Percentiles rank a stretch among this genome's conserved stretches.
phyloP scores from a whole-genome alignment of 1,140 invertebrate genomes.

The Adelges cooleyi region DNA sequence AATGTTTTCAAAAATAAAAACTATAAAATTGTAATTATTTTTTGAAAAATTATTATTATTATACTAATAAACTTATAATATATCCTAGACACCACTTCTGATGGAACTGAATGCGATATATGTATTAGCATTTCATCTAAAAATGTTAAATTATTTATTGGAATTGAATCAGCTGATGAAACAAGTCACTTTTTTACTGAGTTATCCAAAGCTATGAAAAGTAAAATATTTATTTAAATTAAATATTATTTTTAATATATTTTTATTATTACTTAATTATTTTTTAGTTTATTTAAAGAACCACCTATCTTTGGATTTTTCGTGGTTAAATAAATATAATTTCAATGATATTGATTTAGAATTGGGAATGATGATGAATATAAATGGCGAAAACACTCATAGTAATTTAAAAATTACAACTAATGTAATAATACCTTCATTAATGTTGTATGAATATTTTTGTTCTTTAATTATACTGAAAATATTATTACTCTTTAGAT shows the following conservation, averaged over 20 bases:
- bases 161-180: slow-evolving; percentile 49
- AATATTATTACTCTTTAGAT: slow-evolving; percentile 16
- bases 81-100: slow-evolving; percentile 45
- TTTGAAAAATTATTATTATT: slow-evolving; percentile 34
- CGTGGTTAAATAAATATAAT: slow-evolving; percentile 38
- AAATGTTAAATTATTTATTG: slow-evolving; percentile 48
- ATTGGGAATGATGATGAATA: slow-evolving; percentile 2
- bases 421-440: background rate
- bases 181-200: slow-evolving; percentile 51
- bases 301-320: slow-evolving; percentile 32
- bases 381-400: background rate
- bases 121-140: slow-evolving; percentile 48
- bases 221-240: slow-evolving; percentile 39
- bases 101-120: slow-evolving; percentile 43
- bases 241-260: background rate
- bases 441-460: too few relatives aligned
- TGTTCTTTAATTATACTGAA: background rate
- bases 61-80: slow-evolving; percentile 33
- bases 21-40: background rate
- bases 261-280: background rate
- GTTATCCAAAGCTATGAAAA: slow-evolving; percentile 45
- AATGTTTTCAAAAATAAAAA: too few relatives aligned
- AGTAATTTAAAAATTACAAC: slow-evolving; percentile 3
- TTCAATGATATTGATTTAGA: slow-evolving; percentile 9
- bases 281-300: slow-evolving; percentile 13